Evolutionary conservation across 53 echinoderm and acorn worm species (phyloP).

Genomic region (Holothuria leucospilota): DNA sequence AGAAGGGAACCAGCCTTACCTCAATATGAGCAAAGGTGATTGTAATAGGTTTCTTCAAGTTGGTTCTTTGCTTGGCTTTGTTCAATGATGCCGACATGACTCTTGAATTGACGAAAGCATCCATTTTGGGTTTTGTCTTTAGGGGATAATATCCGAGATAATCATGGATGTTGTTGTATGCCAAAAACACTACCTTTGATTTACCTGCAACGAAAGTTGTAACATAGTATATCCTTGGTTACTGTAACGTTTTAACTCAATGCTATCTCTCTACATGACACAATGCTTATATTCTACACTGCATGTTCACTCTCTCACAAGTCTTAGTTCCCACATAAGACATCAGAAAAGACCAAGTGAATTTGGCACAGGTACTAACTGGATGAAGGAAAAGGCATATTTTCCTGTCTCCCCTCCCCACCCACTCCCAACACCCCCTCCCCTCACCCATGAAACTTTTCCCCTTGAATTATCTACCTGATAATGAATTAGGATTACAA

Average conservation of each 20-base stretch:
- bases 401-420: too few relatives aligned
- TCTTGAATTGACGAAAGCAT: slow-evolving; percentile 75
- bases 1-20: slow-evolving; percentile 21
- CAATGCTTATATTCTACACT: too few relatives aligned
- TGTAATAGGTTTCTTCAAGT: slow-evolving; percentile 70
- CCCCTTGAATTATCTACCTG: too few relatives aligned
- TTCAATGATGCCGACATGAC: slow-evolving; percentile 89
- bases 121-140: neutral
- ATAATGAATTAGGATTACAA: too few relatives aligned
- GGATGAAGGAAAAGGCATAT: too few relatives aligned
- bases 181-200: slow-evolving; percentile 83
- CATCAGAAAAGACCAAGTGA: neutral
- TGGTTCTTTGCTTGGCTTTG: slow-evolving; percentile 46
- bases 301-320: too few relatives aligned
- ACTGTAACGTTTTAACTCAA: too few relatives aligned
- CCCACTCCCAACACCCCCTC: too few relatives aligned
- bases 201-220: slow-evolving; percentile 57
- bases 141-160: slow-evolving; percentile 58
- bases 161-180: slow-evolving; percentile 90
- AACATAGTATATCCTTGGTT: too few relatives aligned
- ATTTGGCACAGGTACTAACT: too few relatives aligned
- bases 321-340: neutral
- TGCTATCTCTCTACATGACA: too few relatives aligned
- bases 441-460: too few relatives aligned
- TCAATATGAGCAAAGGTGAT: slow-evolving; percentile 74